Conservation (phyloP, 2,797 vertebrate genomes). For the Yasuhikotakia modesta region DNA sequence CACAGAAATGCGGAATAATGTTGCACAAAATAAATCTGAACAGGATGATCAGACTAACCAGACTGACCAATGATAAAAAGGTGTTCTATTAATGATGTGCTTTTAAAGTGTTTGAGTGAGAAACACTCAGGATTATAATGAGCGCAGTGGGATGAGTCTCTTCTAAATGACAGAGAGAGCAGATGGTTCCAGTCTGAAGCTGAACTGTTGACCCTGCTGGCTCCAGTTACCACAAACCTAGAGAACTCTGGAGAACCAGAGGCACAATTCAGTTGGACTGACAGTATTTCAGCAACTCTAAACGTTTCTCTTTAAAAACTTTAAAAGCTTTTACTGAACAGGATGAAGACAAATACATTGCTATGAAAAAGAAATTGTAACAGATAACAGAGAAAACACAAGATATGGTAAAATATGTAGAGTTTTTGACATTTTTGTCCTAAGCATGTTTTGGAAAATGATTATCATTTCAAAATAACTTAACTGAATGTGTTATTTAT, state of each 20-base stretch:
- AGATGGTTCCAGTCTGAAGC: constrained; percentile 15
- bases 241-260: constrained; percentile 14
- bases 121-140: constrained; percentile 1
- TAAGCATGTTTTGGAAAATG: not conserved
- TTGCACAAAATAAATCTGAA: not conserved
- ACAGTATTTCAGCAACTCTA: not conserved
- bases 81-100: too few species aligned
- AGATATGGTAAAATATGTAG: not conserved
- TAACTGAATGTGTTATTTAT: not conserved
- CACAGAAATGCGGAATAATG: not conserved
- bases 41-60: not conserved
- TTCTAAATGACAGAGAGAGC: constrained; percentile 5
- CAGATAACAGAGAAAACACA: not conserved
- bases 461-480: not conserved
- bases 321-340: too few species aligned
- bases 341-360: not conserved
- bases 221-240: constrained; percentile 14
- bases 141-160: constrained; percentile 1
- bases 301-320: too few species aligned
- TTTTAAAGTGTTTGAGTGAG: not conserved
- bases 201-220: constrained; percentile 38
- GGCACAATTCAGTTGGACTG: not conserved
- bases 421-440: not conserved
- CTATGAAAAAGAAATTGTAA: not conserved
- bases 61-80: not conserved